phyloP scores from a whole-genome alignment of 2,113 vertebrate genomes.

The Stercorarius parasiticus region DNA sequence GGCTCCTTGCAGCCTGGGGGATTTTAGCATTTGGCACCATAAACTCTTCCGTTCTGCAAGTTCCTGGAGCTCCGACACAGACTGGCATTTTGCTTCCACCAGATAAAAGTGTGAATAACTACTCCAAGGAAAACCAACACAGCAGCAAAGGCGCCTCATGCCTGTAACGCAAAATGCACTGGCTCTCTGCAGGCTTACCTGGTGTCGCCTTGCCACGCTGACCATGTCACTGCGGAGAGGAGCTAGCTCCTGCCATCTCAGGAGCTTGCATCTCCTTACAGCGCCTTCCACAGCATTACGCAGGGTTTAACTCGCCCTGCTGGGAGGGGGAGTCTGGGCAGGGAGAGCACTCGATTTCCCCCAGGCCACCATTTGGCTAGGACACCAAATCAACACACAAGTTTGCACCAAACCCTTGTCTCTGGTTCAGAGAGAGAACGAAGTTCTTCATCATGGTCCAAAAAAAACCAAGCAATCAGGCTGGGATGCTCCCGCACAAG shows the following conservation, averaged over 20 bases:
- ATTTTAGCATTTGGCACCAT: background rate
- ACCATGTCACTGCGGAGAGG: accelerated
- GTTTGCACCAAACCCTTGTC: background rate
- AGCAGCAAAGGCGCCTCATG: background rate
- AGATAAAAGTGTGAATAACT: background rate
- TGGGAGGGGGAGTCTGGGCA: background rate
- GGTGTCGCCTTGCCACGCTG: accelerated
- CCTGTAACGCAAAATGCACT: accelerated
- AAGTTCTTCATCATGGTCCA: background rate
- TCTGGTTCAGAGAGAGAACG: background rate
- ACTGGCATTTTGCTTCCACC: background rate
- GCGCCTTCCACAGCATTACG: background rate
- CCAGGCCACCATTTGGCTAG: background rate
- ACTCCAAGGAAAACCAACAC: background rate
- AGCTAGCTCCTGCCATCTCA: background rate
- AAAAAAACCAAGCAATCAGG: background rate
- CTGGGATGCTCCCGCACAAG: background rate
- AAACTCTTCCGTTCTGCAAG: background rate
- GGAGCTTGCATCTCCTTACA: background rate
- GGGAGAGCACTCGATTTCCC: background rate
- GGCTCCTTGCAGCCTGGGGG: background rate
- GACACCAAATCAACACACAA: conserved; percentile 1
- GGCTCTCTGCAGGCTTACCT: background rate
- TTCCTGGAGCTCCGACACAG: background rate
- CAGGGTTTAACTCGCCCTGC: background rate